phyloP scores from a whole-genome alignment of 2,797 vertebrate genomes.

The Pseudocheirus occidentalis region DNA sequence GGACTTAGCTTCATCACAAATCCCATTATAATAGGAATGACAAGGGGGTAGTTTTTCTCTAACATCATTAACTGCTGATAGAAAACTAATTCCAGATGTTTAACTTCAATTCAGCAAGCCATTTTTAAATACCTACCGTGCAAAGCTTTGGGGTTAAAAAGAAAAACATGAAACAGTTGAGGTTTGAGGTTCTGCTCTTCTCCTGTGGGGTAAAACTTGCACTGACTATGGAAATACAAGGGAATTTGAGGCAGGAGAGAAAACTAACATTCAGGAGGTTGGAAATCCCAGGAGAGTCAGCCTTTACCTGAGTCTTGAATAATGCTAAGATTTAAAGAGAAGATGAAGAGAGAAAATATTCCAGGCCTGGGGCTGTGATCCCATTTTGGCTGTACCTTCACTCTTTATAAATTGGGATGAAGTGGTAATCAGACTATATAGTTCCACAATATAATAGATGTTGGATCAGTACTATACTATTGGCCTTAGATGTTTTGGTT shows the following conservation, averaged over 20 bases:
- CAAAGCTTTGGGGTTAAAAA: neutral
- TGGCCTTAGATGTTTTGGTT: slow-evolving; percentile 56
- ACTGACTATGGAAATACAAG: neutral
- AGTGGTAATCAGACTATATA: slow-evolving; percentile 58
- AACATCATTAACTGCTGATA: slow-evolving; percentile 40
- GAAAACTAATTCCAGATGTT: slow-evolving; percentile 36
- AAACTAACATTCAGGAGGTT: neutral
- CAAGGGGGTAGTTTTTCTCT: neutral
- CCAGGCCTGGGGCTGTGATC: neutral
- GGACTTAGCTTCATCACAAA: slow-evolving; percentile 18
- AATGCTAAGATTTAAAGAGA: neutral
- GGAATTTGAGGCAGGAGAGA: neutral
- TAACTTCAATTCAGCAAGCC: neutral
- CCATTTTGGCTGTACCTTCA: neutral
- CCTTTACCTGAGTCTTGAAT: neutral
- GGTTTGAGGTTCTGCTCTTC: neutral
- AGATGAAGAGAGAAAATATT: neutral
- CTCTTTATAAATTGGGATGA: slow-evolving; percentile 51
- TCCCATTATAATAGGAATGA: slow-evolving; percentile 27
- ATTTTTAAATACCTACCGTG: neutral
- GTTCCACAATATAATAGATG: slow-evolving; percentile 70
- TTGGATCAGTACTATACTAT: slow-evolving; percentile 75
- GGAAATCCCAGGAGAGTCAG: neutral
- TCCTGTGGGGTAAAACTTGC: neutral
- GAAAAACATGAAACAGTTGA: neutral